These are phyloP conservation scores for Macropodus opercularis DNA, from an alignment of 2,797 vertebrate genomes.

Conservation along the genomic window DNA sequence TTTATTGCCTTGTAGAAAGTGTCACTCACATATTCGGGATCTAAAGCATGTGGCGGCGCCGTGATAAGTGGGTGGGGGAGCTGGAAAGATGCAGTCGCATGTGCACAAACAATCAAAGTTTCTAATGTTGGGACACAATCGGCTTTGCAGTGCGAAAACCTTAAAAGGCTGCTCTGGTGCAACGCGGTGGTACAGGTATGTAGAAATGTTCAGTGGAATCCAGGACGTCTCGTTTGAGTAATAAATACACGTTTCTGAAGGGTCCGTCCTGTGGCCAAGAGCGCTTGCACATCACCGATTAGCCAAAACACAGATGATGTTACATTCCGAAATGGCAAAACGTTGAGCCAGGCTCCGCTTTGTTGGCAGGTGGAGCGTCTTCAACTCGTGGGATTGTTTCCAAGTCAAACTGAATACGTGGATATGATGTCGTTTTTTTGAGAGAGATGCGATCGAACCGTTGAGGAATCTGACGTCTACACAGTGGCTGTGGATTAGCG, in stretches of 20 bases:
- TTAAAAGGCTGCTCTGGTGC: neutral
- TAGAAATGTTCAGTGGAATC: too few species aligned
- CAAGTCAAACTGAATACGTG: neutral
- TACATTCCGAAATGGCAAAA: neutral
- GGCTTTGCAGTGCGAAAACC: too few species aligned
- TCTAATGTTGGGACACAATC: neutral
- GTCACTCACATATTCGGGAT: slow-evolving; percentile 16
- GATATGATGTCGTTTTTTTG: neutral
- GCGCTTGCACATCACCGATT: neutral
- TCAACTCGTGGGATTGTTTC: neutral
- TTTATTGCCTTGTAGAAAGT: slow-evolving; percentile 13
- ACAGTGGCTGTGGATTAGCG: neutral
- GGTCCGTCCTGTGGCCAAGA: too few species aligned
- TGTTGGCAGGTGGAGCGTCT: neutral
- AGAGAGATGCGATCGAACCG: neutral
- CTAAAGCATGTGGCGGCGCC: slow-evolving; percentile 1
- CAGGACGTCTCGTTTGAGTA: too few species aligned
- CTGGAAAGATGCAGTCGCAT: slow-evolving; percentile 15
- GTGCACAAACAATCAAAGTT: slow-evolving; percentile 10
- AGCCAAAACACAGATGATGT: neutral
- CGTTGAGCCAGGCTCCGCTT: neutral
- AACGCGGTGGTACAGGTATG: neutral
- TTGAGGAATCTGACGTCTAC: neutral
- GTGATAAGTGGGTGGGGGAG: neutral
- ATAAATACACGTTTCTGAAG: too few species aligned